Evolutionary conservation across 2,797 vertebrate genomes (phyloP).

Genomic region (Falco columbarius): DNA sequence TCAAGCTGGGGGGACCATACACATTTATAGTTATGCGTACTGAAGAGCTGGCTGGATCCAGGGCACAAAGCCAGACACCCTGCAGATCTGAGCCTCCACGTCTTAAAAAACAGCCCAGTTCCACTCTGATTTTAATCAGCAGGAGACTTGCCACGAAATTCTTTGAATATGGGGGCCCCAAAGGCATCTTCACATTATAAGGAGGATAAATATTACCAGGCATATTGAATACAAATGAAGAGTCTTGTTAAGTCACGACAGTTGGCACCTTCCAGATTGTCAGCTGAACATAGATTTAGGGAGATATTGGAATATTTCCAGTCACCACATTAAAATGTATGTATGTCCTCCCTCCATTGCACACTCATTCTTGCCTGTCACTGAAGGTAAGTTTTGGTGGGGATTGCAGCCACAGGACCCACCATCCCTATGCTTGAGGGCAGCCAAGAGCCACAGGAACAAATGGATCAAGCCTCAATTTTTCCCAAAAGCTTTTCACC

Average conservation of each 20-base stretch:
- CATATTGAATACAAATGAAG: constrained; percentile 7
- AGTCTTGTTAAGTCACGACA: neutral
- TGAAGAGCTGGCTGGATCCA: neutral
- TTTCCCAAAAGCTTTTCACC: neutral
- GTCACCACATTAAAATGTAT: neutral
- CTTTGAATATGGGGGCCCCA: neutral
- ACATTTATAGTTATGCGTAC: rapidly evolving
- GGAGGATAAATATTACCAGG: neutral
- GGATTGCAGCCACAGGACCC: neutral
- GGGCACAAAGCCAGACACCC: neutral
- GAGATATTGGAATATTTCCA: neutral
- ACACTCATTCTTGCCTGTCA: neutral
- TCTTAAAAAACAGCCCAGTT: neutral
- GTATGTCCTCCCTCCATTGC: neutral
- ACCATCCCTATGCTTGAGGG: neutral
- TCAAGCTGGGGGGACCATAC: neutral
- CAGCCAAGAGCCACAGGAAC: neutral
- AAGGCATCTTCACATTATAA: neutral
- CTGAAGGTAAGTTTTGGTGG: neutral
- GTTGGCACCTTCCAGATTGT: neutral
- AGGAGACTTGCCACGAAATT: neutral
- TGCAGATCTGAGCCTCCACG: neutral
- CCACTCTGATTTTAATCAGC: neutral
- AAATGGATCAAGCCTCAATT: neutral
- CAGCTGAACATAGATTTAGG: neutral